A percentile compares a stretch with the other conserved stretches of the same genome.
phyloP scores from a whole-genome alignment of 2,113 vertebrate genomes.

The Alexandromys fortis region DNA sequence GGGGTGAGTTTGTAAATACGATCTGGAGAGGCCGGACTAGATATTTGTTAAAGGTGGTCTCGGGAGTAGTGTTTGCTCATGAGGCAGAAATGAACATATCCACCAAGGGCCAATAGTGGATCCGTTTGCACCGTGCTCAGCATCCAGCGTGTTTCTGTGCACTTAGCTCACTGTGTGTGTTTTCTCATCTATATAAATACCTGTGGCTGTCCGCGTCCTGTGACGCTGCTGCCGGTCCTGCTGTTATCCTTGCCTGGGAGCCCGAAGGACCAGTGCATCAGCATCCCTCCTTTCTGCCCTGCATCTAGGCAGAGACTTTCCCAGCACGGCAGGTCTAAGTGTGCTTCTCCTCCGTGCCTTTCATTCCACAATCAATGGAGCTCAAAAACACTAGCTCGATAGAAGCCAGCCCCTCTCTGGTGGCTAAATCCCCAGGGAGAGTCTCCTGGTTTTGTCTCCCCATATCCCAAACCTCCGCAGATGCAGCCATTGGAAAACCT shows the following conservation, averaged over 20 bases:
- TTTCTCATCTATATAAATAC: conserved; percentile 65
- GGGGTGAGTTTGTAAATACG: conserved; percentile 66
- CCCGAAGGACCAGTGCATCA: background rate
- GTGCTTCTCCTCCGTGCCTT: conserved; percentile 4
- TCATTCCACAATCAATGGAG: background rate
- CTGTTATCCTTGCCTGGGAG: conserved; percentile 7
- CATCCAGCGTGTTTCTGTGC: conserved; percentile 60
- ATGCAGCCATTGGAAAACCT: background rate
- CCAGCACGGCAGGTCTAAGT: background rate
- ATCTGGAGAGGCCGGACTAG: conserved; percentile 71
- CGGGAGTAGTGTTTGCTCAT: conserved; percentile 64
- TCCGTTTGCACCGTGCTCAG: conserved; percentile 52
- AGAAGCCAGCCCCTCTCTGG: background rate
- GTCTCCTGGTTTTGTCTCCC: conserved; percentile 15
- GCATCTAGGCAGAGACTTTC: conserved; percentile 7
- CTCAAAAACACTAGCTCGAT: conserved; percentile 1
- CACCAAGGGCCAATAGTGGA: conserved; percentile 70
- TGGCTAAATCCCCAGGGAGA: background rate
- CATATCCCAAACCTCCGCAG: background rate
- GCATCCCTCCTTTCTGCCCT: background rate
- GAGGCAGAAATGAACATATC: conserved; percentile 65
- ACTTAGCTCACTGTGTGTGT: conserved; percentile 44
- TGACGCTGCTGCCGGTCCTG: background rate
- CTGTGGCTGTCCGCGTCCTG: background rate
- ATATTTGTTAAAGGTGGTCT: conserved; percentile 73